Evolutionary conservation across 2,888 invertebrate species (phyloP), one percentile per base, ranked within the genome.

Genomic region (Yponomeuta sedellus): DNA sequence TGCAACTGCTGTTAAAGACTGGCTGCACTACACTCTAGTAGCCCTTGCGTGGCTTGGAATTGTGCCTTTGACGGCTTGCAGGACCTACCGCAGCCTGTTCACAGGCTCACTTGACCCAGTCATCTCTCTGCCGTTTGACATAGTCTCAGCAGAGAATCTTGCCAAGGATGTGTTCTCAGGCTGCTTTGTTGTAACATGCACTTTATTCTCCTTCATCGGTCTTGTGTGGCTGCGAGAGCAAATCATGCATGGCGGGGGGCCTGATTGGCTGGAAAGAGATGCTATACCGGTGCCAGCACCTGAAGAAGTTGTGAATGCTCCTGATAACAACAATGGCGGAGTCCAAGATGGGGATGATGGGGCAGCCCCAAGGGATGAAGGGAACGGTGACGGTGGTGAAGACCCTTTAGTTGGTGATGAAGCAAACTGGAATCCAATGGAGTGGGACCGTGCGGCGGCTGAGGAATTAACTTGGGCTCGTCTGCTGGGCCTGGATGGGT

Each of bases 381-480:
- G 81, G 65, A 76, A 86, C 74, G 78, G 87, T 73, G 81, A 88
- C 72, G 79, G 78, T 61, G 83, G 73, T 25, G 93, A 91, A 75
- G 92, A 94, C 73, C 87, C 92, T 34, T 80, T 93, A 71, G 94
- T 92, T 44, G 94, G 94, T 5, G 95, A 96, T 77, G 96, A 96
- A 75, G 96, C 94, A 68, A 98, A 98, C 77, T 99, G 99, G 98
- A 99, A 99, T 85, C 98, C 98, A 0, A 97, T 99, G 93, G 99
- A 99, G 79, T 99, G 98, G 98, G 99, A 99, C 80, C 92, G 98
- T 70, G 98, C 98, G 0, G 98, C 98, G 0, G 98, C 97, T 12
- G 99, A 99, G 79, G 99, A 99, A 82, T 89, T 99, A 34, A 99
- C 99, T 0, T 99, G 99, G 99, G 99, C 99, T 81, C 93, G 98